Evolutionary conservation across 1,140 invertebrate genomes (phyloP).

Genomic region (Ptiloglossa arizonensis): DNA sequence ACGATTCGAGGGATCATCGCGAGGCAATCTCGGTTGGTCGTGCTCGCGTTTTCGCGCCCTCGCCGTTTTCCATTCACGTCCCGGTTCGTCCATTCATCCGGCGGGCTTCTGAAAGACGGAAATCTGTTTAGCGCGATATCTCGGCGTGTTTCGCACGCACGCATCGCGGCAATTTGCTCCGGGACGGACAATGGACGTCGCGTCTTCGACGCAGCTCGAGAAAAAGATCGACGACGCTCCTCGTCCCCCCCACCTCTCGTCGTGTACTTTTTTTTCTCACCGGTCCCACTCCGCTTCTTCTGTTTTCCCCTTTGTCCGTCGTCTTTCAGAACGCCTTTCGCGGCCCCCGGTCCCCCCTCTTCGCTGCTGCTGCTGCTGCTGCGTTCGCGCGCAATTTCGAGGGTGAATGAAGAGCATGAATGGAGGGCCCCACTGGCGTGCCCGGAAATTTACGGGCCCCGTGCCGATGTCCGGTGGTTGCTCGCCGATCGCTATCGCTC

Average conservation of each 20-base stretch:
- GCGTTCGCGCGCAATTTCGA: slow-evolving; percentile 60
- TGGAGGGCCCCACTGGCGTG: slow-evolving; percentile 51
- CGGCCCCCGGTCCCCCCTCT: not conserved
- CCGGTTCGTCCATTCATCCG: slow-evolving; percentile 9
- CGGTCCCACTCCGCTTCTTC: not conserved
- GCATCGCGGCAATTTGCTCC: slow-evolving; percentile 58
- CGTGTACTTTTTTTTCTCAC: not conserved
- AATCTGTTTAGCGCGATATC: slow-evolving; percentile 65
- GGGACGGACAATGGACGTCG: slow-evolving; percentile 53
- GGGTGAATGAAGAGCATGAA: slow-evolving; percentile 67
- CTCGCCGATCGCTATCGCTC: not conserved
- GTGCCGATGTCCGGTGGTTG: not conserved
- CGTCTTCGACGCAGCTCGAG: slow-evolving; percentile 4
- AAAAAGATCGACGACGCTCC: slow-evolving; percentile 36
- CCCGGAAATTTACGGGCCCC: slow-evolving; percentile 54
- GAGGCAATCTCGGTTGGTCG: slow-evolving; percentile 52
- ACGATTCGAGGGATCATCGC: slow-evolving; percentile 46
- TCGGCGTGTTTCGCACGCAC: slow-evolving; percentile 53
- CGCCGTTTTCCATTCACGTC: slow-evolving; percentile 27
- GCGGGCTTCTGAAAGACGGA: slow-evolving; percentile 47
- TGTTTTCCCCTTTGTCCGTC: slow-evolving; percentile 9
- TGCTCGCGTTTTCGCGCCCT: slow-evolving; percentile 44
- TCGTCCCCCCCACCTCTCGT: too few species aligned
- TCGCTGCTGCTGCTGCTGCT: not conserved
- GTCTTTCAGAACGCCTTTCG: slow-evolving; percentile 39